A percentile compares a stretch with the other conserved stretches of the same genome.
phyloP scores from a whole-genome alignment of 1,140 invertebrate species.

The Portunus trituberculatus region DNA sequence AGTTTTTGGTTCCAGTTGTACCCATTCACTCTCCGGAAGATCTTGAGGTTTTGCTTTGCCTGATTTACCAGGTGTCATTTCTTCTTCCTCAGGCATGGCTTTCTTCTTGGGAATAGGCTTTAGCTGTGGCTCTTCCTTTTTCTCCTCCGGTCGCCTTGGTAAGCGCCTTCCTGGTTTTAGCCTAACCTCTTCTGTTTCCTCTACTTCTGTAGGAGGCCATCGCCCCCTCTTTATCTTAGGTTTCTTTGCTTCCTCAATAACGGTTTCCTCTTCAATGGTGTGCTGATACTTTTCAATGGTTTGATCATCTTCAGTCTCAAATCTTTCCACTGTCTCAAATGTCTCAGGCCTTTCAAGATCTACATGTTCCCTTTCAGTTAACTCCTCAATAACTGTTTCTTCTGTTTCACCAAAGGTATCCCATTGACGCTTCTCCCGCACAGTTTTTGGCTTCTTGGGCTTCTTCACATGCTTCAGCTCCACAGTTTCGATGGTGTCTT shows the following conservation, averaged over 20 bases:
- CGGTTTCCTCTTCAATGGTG: slow-evolving; percentile 36
- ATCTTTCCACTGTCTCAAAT: slow-evolving; percentile 49
- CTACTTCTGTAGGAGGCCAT: slow-evolving; percentile 39
- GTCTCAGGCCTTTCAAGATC: slow-evolving; percentile 38
- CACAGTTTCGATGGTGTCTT: slow-evolving; percentile 62
- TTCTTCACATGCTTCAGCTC: slow-evolving; percentile 61
- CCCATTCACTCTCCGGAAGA: slow-evolving; percentile 57
- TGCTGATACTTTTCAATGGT: slow-evolving; percentile 78
- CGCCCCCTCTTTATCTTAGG: slow-evolving; percentile 45
- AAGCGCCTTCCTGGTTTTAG: slow-evolving; percentile 67
- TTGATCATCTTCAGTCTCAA: slow-evolving; percentile 75
- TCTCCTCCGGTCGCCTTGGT: slow-evolving; percentile 69
- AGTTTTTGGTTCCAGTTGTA: slow-evolving; percentile 40
- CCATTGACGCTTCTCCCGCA: slow-evolving; percentile 60
- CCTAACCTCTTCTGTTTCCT: slow-evolving; percentile 58
- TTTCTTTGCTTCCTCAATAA: slow-evolving; percentile 38
- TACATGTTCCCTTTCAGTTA: slow-evolving; percentile 45
- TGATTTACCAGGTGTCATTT: slow-evolving; percentile 70
- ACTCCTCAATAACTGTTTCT: slow-evolving; percentile 35
- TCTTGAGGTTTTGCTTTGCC: slow-evolving; percentile 76
- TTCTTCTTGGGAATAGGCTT: slow-evolving; percentile 62
- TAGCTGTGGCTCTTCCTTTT: slow-evolving; percentile 44
- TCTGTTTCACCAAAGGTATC: slow-evolving; percentile 51
- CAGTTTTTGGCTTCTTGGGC: slow-evolving; percentile 67
- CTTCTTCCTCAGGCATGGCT: slow-evolving; percentile 45